Evolutionary conservation across 2,113 vertebrate genomes (phyloP), one percentile per base, ranked within the genome.

Genomic region (Siniperca knerii): DNA sequence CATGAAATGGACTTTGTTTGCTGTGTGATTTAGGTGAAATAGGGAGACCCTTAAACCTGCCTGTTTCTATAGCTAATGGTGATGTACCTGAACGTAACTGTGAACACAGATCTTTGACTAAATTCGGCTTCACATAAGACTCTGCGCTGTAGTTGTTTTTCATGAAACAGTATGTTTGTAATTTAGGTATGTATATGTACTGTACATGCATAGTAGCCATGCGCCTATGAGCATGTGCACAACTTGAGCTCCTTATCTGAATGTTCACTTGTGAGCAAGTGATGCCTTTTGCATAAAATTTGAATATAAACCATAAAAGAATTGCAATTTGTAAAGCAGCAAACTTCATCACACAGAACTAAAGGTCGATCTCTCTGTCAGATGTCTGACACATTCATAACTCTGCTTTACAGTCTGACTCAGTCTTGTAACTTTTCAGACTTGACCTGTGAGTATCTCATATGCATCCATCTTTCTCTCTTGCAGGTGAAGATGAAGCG

Each of bases 401-500:
- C 18, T 60, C 16, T 52, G n/a, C 40, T 37, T 55, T 33, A 42
- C 33, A 33, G 29, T 16, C 9, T 57, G 35, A 46, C 21, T 35
- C 21, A 40, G 11, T 29, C 48, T 55, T 33, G 29, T n/a, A 40
- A 37, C 40, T 50, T 25, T 67, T 68, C 66, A 77, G 23, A 46
- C 12, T 37, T 77, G 42, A 82, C 11, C 18, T 75, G 7, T 74
- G 7, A 65, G 1, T 61, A 25, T 81, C 12, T 8, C 9, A 13
- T 23, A 52, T 79, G 12, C n/a, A 85, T 57, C 23, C 20, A 40
- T 66, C 21, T 62, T n/a, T 68, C 48, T 84, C 7, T 81, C 61
- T 0, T 79, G 58, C 81, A 99, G 98, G 97, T 99, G 83, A 95
- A 86, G 8, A 96, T 99, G 95, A 97, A 92, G 93, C 94, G n/a